A percentile compares a stretch with the other conserved stretches of the same genome.
Conservation (phyloP, 2,888 invertebrate species). For the Drosophila demipolita region DNA sequence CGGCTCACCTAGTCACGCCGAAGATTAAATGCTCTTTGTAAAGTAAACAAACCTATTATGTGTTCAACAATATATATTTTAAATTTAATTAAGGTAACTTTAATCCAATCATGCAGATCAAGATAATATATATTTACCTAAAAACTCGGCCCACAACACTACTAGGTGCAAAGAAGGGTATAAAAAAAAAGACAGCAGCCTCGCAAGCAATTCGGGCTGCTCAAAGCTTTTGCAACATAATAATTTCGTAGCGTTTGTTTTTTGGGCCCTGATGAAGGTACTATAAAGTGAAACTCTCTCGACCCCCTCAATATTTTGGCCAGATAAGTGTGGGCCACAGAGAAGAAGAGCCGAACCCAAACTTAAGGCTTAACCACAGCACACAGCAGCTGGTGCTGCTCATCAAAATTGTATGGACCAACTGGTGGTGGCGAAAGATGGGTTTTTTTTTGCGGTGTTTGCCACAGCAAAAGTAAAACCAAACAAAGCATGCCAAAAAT, state of each 20-base stretch:
- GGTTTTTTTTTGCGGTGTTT: conserved; percentile 27
- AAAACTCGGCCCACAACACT: not conserved
- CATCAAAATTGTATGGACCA: conserved; percentile 68
- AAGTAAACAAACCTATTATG: not conserved
- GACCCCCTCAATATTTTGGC: conserved; percentile 56
- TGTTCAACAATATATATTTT: not conserved
- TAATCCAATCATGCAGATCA: not conserved
- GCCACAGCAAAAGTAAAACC: conserved; percentile 64
- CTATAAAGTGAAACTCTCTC: conserved; percentile 12
- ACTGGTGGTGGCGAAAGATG: conserved; percentile 9
- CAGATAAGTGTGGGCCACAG: conserved; percentile 25
- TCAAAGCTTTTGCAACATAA: conserved; percentile 48
- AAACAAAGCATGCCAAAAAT: conserved; percentile 77
- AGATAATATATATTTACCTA: not conserved
- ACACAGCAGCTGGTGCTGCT: conserved; percentile 66
- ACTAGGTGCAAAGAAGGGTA: not conserved
- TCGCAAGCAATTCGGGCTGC: not conserved
- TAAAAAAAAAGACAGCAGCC: conserved; percentile 11
- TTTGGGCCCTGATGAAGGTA: conserved; percentile 44
- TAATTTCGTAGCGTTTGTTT: conserved; percentile 65
- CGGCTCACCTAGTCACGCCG: not conserved
- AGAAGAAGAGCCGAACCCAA: conserved; percentile 21
- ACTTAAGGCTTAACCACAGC: conserved; percentile 50
- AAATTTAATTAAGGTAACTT: not conserved
- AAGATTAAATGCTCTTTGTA: not conserved